phyloP scores from a whole-genome alignment of 53 echinoderm and acorn worm genomes.

The Hippasteria phrygiana region DNA sequence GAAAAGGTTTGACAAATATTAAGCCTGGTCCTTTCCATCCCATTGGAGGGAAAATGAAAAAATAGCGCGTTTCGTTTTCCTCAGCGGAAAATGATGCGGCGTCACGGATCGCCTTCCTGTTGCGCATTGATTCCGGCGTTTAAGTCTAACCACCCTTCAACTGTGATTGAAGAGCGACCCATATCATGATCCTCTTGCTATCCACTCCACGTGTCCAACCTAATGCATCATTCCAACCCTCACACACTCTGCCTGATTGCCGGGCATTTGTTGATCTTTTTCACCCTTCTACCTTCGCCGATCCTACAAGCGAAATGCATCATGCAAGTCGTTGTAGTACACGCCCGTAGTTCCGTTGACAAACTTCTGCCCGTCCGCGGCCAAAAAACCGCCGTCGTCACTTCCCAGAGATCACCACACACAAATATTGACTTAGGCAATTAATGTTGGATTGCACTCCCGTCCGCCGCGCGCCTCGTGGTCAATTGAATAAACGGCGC shows the following conservation, averaged over 20 bases:
- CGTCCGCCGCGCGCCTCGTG: not conserved
- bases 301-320: not conserved
- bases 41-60: not conserved
- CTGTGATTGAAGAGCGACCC: constrained; percentile 3
- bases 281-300: not conserved
- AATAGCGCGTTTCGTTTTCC: not conserved
- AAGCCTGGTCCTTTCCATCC: too few relatives aligned
- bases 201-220: constrained; percentile 9
- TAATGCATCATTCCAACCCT: constrained; percentile 21
- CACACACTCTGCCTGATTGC: not conserved
- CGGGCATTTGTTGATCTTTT: not conserved
- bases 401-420: constrained; percentile 16
- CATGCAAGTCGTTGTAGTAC: not conserved
- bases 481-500: constrained; percentile 2
- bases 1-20: too few relatives aligned
- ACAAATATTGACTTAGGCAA: constrained; percentile 43
- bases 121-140: not conserved
- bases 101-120: constrained; percentile 4
- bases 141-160: not conserved
- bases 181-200: not conserved
- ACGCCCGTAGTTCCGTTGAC: not conserved
- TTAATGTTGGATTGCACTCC: constrained; percentile 4
- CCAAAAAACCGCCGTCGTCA: not conserved
- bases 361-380: not conserved
- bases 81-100: not conserved